Percentiles rank a stretch among this genome's conserved stretches.
Evolutionary conservation across 2,888 invertebrate species (phyloP).

Genomic region (Opisthograptis luteolata): DNA sequence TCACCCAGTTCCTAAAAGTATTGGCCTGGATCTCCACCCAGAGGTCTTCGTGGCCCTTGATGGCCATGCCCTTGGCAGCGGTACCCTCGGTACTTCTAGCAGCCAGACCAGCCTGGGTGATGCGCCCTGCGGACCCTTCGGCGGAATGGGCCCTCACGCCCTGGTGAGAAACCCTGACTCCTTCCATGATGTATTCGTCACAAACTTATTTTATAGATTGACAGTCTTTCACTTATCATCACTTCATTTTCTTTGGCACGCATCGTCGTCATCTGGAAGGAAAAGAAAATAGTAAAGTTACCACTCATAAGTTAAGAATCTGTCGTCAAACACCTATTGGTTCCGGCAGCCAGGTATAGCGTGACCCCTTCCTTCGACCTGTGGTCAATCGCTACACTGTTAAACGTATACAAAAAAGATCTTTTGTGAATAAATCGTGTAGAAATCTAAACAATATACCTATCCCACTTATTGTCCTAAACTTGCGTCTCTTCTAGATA

Average conservation of each 20-base stretch:
- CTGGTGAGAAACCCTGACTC: constrained; percentile 84
- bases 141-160: constrained; percentile 83
- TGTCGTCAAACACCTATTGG: too few species aligned
- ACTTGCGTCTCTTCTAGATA: too few species aligned
- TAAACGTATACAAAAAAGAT: too few species aligned
- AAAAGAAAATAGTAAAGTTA: constrained; percentile 16
- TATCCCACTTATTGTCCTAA: too few species aligned
- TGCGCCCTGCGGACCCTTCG: constrained; percentile 85
- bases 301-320: too few species aligned
- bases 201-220: constrained; percentile 39
- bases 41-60: constrained; percentile 96
- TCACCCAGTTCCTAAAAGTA: constrained; percentile 99
- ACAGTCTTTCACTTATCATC: constrained; percentile 45
- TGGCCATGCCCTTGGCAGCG: constrained; percentile 97
- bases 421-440: too few species aligned
- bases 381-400: too few species aligned
- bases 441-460: too few species aligned
- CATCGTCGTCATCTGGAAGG: constrained; percentile 62
- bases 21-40: constrained; percentile 98
- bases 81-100: constrained; percentile 96
- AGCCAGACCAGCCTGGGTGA: constrained; percentile 91
- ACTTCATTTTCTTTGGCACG: constrained; percentile 53
- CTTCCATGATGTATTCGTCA: constrained; percentile 67
- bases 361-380: too few species aligned
- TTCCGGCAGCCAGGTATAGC: too few species aligned